A percentile compares a stretch with the other conserved stretches of the same genome.
These are phyloP conservation scores for Zosterops lateralis DNA, from an alignment of 2,113 vertebrate species.

Conservation along the genomic window DNA sequence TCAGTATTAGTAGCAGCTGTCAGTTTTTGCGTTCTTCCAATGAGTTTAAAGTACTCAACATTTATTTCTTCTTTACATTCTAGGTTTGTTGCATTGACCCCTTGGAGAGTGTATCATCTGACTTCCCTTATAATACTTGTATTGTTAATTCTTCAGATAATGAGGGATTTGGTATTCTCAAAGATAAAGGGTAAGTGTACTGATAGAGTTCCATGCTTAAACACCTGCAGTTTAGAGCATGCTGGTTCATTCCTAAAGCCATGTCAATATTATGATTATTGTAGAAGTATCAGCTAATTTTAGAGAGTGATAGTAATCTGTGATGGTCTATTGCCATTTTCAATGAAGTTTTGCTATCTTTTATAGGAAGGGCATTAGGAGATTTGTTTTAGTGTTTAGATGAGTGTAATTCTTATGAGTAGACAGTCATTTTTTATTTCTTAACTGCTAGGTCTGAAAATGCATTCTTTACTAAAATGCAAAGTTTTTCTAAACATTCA, in stretches of 20 bases:
- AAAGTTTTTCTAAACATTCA: background rate
- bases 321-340: background rate
- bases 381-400: background rate
- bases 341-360: background rate
- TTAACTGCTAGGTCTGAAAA: background rate
- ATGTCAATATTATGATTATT: background rate
- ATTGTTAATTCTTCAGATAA: conserved; percentile 77
- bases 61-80: background rate
- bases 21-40: background rate
- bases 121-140: conserved; percentile 77
- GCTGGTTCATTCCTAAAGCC: background rate
- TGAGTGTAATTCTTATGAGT: background rate
- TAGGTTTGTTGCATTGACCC: conserved; percentile 86
- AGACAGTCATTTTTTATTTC: background rate
- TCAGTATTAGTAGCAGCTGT: background rate
- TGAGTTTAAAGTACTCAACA: background rate
- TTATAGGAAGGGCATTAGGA: background rate
- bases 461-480: background rate
- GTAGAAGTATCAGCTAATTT: background rate
- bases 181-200: conserved; percentile 78
- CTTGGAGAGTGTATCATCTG: conserved; percentile 83
- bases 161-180: conserved; percentile 77
- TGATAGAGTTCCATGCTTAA: background rate
- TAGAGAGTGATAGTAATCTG: background rate
- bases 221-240: background rate